Conservation (phyloP, 2,888 invertebrate species). For the Seira sanloemensis region DNA sequence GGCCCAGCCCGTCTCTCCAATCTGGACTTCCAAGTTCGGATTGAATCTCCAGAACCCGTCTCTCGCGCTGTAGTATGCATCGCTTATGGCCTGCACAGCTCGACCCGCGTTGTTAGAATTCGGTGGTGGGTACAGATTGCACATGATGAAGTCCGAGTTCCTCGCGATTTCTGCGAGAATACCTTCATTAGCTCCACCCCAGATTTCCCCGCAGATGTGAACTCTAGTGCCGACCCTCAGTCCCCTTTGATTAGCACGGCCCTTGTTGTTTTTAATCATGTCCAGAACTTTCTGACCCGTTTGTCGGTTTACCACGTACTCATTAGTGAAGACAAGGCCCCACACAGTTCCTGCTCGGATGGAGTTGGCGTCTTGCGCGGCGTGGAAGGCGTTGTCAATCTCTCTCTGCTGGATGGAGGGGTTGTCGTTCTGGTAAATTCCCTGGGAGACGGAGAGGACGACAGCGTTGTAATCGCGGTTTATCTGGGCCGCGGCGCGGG, state of each 20-base stretch:
- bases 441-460: conserved; percentile 66
- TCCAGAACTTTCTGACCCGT: conserved; percentile 61
- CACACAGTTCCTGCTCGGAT: conserved; percentile 68
- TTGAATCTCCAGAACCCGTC: conserved; percentile 68
- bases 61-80: conserved; percentile 66
- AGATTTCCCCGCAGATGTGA: conserved; percentile 69
- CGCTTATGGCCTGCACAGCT: conserved; percentile 67
- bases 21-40: conserved; percentile 66
- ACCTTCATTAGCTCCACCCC: conserved; percentile 61
- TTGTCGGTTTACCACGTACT: conserved; percentile 58
- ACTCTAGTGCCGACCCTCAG: conserved; percentile 68
- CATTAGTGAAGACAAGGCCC: conserved; percentile 71
- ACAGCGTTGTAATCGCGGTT: conserved; percentile 59
- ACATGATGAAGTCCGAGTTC: conserved; percentile 71
- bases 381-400: conserved; percentile 70
- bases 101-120: conserved; percentile 57
- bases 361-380: conserved; percentile 68
- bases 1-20: conserved; percentile 73
- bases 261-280: conserved; percentile 68
- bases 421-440: conserved; percentile 66
- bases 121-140: conserved; percentile 69
- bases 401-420: conserved; percentile 56
- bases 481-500: conserved; percentile 69
- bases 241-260: conserved; percentile 52
- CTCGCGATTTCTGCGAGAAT: conserved; percentile 65